Percentiles rank a stretch among this genome's conserved stretches.
Evolutionary conservation across 1,140 invertebrate species (phyloP).

Genomic region (Drosophila kanapiae): DNA sequence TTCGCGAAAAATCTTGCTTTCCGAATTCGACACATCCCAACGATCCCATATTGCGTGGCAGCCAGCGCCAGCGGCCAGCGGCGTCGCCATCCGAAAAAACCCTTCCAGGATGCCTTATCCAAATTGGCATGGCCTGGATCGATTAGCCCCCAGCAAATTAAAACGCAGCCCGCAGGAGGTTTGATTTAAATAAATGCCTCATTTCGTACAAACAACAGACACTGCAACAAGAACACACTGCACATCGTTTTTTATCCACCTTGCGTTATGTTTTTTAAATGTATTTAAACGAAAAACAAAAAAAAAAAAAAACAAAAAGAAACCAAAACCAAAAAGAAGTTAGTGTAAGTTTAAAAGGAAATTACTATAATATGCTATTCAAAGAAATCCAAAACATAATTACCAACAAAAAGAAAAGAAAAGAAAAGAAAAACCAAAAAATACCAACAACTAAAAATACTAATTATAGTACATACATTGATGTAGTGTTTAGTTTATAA

Average conservation of each 20-base stretch:
- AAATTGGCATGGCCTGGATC: conserved; percentile 46
- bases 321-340: conserved; percentile 50
- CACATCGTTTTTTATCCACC: conserved; percentile 60
- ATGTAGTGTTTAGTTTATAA: conserved; percentile 81
- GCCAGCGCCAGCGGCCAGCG: conserved; percentile 8
- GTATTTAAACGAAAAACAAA: conserved; percentile 61
- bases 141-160: conserved; percentile 72
- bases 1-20: conserved; percentile 47
- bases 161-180: conserved; percentile 76
- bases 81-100: conserved; percentile 33
- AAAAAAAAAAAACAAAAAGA: conserved; percentile 38
- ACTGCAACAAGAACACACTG: conserved; percentile 57
- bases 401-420: conserved; percentile 65
- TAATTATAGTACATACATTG: conserved; percentile 84
- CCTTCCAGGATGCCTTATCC: conserved; percentile 39
- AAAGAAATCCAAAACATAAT: conserved; percentile 85
- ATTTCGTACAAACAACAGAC: conserved; percentile 64
- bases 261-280: conserved; percentile 71
- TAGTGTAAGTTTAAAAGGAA: conserved; percentile 56
- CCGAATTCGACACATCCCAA: conserved; percentile 33
- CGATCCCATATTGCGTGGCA: conserved; percentile 62
- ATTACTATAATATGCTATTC: conserved; percentile 81
- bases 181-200: conserved; percentile 53
- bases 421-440: conserved; percentile 52
- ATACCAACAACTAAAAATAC: conserved; percentile 76